Evolutionary conservation across 2,113 vertebrate species (phyloP).

Genomic region (Amazona guildingii): DNA sequence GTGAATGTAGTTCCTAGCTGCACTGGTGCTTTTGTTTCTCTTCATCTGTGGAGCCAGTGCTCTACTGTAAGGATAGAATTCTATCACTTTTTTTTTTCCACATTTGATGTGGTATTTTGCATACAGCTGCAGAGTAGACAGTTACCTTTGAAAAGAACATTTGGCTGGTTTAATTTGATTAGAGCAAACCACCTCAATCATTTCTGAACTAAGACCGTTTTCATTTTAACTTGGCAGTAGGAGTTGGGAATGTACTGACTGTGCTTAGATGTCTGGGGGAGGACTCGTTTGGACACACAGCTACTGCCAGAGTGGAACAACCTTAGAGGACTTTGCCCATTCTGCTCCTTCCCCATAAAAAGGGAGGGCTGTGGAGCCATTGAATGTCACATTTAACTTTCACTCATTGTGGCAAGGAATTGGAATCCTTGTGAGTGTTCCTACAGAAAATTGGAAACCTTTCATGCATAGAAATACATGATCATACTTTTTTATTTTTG

Average conservation of each 20-base stretch:
- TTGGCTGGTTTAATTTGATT: constrained; percentile 85
- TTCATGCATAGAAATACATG: background rate
- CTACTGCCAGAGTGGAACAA: constrained; percentile 41
- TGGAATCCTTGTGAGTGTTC: background rate
- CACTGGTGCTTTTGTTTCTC: constrained; percentile 74
- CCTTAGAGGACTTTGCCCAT: constrained; percentile 24
- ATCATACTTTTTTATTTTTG: background rate
- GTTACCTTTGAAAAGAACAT: constrained; percentile 87
- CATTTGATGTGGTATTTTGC: constrained; percentile 86
- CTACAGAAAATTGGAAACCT: background rate
- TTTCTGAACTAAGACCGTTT: constrained; percentile 82
- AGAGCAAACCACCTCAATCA: constrained; percentile 86
- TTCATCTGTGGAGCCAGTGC: constrained; percentile 68
- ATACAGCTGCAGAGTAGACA: constrained; percentile 88
- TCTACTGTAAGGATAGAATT: constrained; percentile 78
- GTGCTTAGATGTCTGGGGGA: constrained; percentile 72
- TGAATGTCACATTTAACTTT: background rate
- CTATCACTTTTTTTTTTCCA: constrained; percentile 71
- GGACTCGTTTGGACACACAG: constrained; percentile 55
- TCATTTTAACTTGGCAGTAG: constrained; percentile 85
- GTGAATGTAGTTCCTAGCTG: constrained; percentile 68
- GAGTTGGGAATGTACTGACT: constrained; percentile 81
- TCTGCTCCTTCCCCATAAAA: background rate
- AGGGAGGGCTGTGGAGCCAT: background rate
- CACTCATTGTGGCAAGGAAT: background rate